Evolutionary conservation across 2,797 vertebrate genomes (phyloP).

Genomic region (Avahi laniger): DNA sequence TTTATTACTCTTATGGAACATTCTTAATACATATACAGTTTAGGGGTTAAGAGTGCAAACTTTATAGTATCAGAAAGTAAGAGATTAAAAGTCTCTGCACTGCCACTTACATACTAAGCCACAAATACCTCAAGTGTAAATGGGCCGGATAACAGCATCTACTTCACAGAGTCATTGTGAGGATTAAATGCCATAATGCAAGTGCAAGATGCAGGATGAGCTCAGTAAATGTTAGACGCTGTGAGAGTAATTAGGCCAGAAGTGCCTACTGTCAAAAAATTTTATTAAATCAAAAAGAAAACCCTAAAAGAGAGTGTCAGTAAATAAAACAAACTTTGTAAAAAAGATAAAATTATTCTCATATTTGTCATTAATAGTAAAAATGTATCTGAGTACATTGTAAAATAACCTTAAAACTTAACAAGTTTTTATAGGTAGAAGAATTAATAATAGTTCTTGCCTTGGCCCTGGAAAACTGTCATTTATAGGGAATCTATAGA

Average conservation of each 20-base stretch:
- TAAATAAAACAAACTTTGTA: conserved; percentile 17
- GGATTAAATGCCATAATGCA: background rate
- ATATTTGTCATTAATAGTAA: background rate
- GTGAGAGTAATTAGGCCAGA: background rate
- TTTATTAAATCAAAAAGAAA: background rate
- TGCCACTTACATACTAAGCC: background rate
- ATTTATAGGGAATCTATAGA: background rate
- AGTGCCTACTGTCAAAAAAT: conserved; percentile 21
- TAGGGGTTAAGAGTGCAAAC: background rate
- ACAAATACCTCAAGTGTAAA: conserved; percentile 27
- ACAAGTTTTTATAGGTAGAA: background rate
- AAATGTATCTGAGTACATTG: background rate
- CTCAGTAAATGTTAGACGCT: conserved; percentile 32
- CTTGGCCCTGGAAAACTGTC: conserved; percentile 4
- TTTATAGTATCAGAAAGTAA: background rate
- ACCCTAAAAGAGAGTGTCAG: background rate
- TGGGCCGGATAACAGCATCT: background rate
- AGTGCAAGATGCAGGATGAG: background rate
- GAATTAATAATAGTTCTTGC: background rate
- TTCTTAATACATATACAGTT: background rate
- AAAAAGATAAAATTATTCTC: background rate
- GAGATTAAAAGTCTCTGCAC: background rate
- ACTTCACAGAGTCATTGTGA: background rate
- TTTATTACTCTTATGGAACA: background rate
- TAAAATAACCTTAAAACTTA: conserved; percentile 37